Evolutionary conservation across 1,140 invertebrate species (phyloP), one percentile per base, ranked within the genome.

Genomic region (Musca domestica): DNA sequence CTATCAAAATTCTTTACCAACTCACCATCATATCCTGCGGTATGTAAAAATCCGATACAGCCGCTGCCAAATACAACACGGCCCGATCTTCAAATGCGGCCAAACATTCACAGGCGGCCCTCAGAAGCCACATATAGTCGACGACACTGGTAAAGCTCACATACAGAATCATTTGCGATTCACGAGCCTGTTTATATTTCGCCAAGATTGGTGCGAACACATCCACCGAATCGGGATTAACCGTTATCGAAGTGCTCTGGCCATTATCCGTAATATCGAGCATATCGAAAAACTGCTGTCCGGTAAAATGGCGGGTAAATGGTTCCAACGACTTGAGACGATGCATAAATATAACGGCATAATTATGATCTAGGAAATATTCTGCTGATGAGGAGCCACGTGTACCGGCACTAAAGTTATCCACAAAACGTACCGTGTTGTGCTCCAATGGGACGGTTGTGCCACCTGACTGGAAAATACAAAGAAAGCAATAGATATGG

Each of bases 31-130:
- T 86, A 81, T 92, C 89, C 70, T 90, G 88, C 56, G 96, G 95
- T 82, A 99, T 90, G 82, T 99, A 99, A 86, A 99, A 99, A 83
- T 99, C 98, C 2, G 97, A 98, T 0, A 99, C 98, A 15, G 98
- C 98, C 19, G 98, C 98, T 27, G 97, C 96, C 67, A 99, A 86
- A 83, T 98, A 99, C 0, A 99, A 82, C 69, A 98, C 82, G 0
- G 91, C 93, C 41, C 84, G 85, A 3, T 87, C 78, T 27, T 89
- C 89, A 17, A 92, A 85, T 27, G 83, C 77, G 27, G 88, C 85
- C 41, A 99, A 81, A 71, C 87, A 87, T 81, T 92, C 87, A 74
- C 94, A 92, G 66, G 91, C 89, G 22, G 89, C 91, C 72, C 92
- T 84, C 67, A 99, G 81, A 64, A 97, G 83, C 90, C 95, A 95